Conservation (phyloP, 2,113 vertebrate genomes). For the Sialia sialis region DNA sequence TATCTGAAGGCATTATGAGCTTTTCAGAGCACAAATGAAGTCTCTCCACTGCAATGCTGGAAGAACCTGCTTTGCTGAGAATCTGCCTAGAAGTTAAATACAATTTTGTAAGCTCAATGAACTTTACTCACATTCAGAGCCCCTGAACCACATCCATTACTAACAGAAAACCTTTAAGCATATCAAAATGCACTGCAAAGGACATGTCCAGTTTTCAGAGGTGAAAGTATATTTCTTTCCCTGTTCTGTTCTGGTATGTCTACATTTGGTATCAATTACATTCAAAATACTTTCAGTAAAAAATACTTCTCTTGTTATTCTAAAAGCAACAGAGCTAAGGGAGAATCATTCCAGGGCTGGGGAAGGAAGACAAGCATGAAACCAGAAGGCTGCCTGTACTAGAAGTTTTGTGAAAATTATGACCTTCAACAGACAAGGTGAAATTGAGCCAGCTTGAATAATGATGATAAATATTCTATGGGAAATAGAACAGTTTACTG, state of each 20-base stretch:
- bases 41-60: not conserved
- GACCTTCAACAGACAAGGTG: slow-evolving; percentile 13
- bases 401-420: not conserved
- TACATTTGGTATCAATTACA: not conserved
- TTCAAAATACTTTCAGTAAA: not conserved
- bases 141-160: not conserved
- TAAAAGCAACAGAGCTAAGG: not conserved
- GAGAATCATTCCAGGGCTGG: not conserved
- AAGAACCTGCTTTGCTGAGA: not conserved
- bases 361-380: not conserved
- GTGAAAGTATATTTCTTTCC: not conserved
- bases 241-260: not conserved
- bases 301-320: not conserved
- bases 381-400: not conserved
- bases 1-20: not conserved
- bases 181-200: not conserved
- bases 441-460: slow-evolving; percentile 6
- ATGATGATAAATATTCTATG: not conserved
- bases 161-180: not conserved
- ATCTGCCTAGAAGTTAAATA: not conserved
- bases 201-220: not conserved
- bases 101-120: not conserved
- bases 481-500: not conserved
- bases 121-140: not conserved
- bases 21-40: slow-evolving; percentile 13